Evolutionary conservation across 1,140 invertebrate genomes (phyloP).

Genomic region (Bombus waltoni): DNA sequence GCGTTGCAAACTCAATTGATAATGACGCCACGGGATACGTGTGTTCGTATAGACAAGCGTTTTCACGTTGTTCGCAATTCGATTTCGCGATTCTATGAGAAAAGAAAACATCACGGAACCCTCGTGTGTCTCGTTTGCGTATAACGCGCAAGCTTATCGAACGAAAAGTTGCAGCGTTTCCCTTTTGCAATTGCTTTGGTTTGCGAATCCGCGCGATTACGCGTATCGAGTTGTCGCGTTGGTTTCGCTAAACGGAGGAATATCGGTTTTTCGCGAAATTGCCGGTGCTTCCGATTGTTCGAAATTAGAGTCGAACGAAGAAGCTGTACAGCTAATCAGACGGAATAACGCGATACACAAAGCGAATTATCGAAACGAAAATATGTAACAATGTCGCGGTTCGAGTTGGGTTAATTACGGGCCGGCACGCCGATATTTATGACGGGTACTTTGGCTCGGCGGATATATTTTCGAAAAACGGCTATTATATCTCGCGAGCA

Average conservation of each 20-base stretch:
- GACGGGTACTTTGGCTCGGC: background rate
- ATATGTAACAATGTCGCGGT: background rate
- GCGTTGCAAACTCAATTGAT: conserved; percentile 42
- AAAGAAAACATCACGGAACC: background rate
- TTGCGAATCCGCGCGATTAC: background rate
- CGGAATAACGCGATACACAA: background rate
- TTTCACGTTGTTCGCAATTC: conserved; percentile 37
- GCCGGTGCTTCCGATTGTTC: background rate
- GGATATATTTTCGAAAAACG: background rate
- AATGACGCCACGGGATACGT: conserved; percentile 7
- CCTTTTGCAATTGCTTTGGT: background rate
- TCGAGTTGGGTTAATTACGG: background rate
- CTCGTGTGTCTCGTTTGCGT: background rate
- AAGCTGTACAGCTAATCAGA: background rate
- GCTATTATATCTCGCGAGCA: background rate
- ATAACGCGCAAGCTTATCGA: background rate
- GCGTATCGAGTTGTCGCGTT: background rate
- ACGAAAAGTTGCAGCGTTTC: background rate
- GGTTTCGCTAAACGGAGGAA: background rate
- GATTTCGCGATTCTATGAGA: background rate
- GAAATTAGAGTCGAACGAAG: background rate
- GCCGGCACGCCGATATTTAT: background rate
- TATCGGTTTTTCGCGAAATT: background rate
- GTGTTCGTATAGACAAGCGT: background rate
- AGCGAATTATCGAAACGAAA: background rate